A percentile compares a stretch with the other conserved stretches of the same genome.
Conservation (phyloP, 2,113 vertebrate species). For the Tupaia tana region DNA sequence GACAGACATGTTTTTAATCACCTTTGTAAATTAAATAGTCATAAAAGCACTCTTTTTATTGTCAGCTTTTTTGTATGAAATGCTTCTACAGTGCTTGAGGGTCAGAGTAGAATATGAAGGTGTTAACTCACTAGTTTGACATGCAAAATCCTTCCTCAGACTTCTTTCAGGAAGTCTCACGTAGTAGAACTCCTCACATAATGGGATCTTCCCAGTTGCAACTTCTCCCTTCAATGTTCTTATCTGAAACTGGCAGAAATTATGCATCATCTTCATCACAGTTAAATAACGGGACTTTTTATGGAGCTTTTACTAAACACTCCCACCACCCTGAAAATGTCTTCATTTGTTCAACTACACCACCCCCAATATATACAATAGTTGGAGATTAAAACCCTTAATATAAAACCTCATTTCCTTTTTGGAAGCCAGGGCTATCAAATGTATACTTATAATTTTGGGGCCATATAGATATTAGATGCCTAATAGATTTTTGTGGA, state of each 20-base stretch:
- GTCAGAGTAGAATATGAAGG: not conserved
- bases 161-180: not conserved
- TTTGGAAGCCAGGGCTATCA: not conserved
- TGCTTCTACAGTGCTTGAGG: not conserved
- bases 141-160: not conserved
- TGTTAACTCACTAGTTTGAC: not conserved
- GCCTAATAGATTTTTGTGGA: not conserved
- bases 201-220: not conserved
- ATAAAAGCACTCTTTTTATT: not conserved
- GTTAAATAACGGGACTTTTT: not conserved
- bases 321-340: not conserved
- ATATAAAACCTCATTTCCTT: not conserved
- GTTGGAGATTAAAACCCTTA: not conserved
- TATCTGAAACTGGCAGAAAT: not conserved
- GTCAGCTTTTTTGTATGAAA: not conserved
- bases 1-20: not conserved
- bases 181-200: not conserved
- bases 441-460: not conserved
- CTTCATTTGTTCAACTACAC: not conserved
- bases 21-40: not conserved
- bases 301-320: not conserved
- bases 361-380: not conserved
- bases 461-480: not conserved
- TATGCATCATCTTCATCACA: not conserved
- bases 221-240: not conserved